Evolutionary conservation across 2,888 invertebrate species (phyloP).

Genomic region (Plutella xylostella): DNA sequence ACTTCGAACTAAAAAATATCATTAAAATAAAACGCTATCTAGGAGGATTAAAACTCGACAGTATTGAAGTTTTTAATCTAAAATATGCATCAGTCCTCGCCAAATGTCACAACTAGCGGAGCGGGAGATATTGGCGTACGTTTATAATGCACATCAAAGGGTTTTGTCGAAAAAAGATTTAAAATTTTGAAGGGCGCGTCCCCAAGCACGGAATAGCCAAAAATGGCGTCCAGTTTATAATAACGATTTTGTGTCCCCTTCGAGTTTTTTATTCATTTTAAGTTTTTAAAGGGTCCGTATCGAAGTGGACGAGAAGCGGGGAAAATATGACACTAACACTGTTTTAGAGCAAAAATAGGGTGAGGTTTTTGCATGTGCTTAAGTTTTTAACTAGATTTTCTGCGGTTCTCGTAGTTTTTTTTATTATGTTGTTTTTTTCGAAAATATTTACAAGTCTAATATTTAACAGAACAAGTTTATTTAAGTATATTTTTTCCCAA

Average conservation of each 20-base stretch:
- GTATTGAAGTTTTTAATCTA: slow-evolving; percentile 58
- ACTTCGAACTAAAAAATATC: too few relatives aligned
- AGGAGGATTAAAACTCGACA: too few relatives aligned
- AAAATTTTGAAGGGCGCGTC: slow-evolving; percentile 65
- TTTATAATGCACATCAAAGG: slow-evolving; percentile 66
- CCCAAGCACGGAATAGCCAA: slow-evolving; percentile 40
- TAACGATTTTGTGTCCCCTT: slow-evolving; percentile 67
- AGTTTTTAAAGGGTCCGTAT: slow-evolving; percentile 57
- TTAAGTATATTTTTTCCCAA: too few relatives aligned
- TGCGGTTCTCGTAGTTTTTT: too few relatives aligned
- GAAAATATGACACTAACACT: slow-evolving; percentile 58
- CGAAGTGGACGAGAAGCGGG: slow-evolving; percentile 61
- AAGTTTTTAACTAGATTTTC: too few relatives aligned
- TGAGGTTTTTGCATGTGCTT: slow-evolving; percentile 30
- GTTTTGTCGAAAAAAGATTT: slow-evolving; percentile 61
- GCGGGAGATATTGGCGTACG: slow-evolving; percentile 65
- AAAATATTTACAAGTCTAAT: too few relatives aligned
- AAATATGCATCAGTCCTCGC: slow-evolving; percentile 63
- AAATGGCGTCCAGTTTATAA: slow-evolving; percentile 69
- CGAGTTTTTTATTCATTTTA: slow-evolving; percentile 29
- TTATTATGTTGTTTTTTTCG: too few relatives aligned
- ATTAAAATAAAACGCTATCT: too few relatives aligned
- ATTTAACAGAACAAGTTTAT: too few relatives aligned
- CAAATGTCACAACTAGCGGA: slow-evolving; percentile 57
- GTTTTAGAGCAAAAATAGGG: slow-evolving; percentile 47